These are phyloP conservation scores for Dreissena polymorpha DNA, from an alignment of 1,140 invertebrate genomes.

Conservation along the genomic window DNA sequence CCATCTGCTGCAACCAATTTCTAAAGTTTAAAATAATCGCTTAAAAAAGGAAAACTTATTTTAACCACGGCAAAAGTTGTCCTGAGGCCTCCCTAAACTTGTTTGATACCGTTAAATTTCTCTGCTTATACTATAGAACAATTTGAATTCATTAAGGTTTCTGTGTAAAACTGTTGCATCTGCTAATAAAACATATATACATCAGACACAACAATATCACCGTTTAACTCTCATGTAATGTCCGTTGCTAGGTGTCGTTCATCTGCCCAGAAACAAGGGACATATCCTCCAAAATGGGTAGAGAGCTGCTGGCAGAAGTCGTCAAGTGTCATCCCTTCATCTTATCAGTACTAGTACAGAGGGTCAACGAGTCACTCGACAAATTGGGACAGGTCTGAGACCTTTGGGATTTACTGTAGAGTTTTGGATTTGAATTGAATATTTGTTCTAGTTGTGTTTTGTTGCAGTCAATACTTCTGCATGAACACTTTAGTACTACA, in stretches of 20 bases:
- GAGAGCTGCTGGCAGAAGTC: conserved; percentile 87
- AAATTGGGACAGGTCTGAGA: conserved; percentile 83
- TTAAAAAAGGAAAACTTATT: too few species aligned
- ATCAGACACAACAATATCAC: too few species aligned
- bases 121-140: neutral
- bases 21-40: neutral
- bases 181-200: too few species aligned
- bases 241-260: conserved; percentile 87
- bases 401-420: neutral
- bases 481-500: too few species aligned
- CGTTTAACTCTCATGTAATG: too few species aligned
- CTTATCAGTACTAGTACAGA: conserved; percentile 85
- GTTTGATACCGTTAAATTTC: too few species aligned
- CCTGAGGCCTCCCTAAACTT: too few species aligned
- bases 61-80: too few species aligned
- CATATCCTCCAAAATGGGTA: conserved; percentile 87
- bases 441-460: too few species aligned
- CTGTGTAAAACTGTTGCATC: too few species aligned
- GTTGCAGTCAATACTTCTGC: too few species aligned
- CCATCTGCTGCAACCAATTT: neutral
- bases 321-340: conserved; percentile 86
- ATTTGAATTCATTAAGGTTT: too few species aligned
- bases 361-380: conserved; percentile 83
- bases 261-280: conserved; percentile 87
- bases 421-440: neutral